Conservation (phyloP, 1,140 invertebrate genomes). For the Procambarus clarkii region DNA sequence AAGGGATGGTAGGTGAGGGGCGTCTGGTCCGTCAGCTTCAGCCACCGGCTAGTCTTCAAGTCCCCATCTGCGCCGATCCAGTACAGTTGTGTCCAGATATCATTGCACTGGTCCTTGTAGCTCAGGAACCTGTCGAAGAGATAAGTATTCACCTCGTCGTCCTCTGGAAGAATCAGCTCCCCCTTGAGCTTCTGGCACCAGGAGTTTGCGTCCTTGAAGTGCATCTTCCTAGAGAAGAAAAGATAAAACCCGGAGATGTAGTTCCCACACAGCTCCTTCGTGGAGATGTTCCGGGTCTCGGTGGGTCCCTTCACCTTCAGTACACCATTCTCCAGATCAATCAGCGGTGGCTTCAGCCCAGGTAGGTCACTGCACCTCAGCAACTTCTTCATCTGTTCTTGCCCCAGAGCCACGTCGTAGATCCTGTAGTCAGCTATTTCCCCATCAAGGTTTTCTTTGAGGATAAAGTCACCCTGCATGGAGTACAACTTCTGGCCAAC, state of each 20-base stretch:
- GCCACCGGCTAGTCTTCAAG: slow-evolving; percentile 3
- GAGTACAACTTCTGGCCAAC: slow-evolving; percentile 58
- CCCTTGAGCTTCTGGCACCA: slow-evolving; percentile 54
- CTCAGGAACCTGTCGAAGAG: slow-evolving; percentile 27
- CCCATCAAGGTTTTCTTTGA: slow-evolving; percentile 39
- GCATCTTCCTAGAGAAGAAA: slow-evolving; percentile 49
- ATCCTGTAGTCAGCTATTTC: slow-evolving; percentile 41
- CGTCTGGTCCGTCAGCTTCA: slow-evolving; percentile 5
- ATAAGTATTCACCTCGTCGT: slow-evolving; percentile 2
- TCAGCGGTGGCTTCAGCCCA: neutral
- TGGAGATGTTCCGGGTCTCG: neutral
- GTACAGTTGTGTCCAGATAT: slow-evolving; percentile 51
- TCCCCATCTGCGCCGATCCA: slow-evolving; percentile 37
- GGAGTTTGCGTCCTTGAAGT: slow-evolving; percentile 22
- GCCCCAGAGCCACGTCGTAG: slow-evolving; percentile 14
- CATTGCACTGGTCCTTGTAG: slow-evolving; percentile 32
- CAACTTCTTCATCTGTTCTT: slow-evolving; percentile 6
- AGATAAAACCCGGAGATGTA: slow-evolving; percentile 36
- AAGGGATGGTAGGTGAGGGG: slow-evolving; percentile 30
- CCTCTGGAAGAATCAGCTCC: slow-evolving; percentile 38
- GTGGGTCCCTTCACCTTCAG: slow-evolving; percentile 15
- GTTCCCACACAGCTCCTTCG: slow-evolving; percentile 1
- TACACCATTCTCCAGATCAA: neutral
- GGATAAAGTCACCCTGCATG: slow-evolving; percentile 20
- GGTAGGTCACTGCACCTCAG: slow-evolving; percentile 4